A percentile compares a stretch with the other conserved stretches of the same genome.
These are phyloP conservation scores for Venusia cambrica DNA, from an alignment of 2,888 invertebrate species.

Conservation along the genomic window DNA sequence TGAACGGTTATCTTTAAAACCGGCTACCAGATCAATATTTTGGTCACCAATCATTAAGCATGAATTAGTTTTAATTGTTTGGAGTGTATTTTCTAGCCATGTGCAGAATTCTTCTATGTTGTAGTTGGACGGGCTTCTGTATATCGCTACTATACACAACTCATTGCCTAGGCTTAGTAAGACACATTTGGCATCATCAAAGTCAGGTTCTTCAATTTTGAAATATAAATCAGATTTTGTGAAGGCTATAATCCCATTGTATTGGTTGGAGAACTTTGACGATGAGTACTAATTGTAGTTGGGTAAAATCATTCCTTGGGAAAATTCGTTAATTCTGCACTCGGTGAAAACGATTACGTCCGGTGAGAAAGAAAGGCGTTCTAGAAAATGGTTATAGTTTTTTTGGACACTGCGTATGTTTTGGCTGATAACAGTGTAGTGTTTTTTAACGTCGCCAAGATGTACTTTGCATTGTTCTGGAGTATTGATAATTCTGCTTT, in stretches of 20 bases:
- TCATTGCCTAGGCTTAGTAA: background rate
- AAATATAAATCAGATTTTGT: background rate
- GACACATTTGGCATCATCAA: constrained; percentile 4
- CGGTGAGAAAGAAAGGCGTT: background rate
- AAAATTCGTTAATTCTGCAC: constrained; percentile 4
- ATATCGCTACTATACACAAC: background rate
- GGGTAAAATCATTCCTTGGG: background rate
- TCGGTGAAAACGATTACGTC: constrained; percentile 10
- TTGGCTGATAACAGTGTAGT: constrained; percentile 3
- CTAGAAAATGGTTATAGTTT: constrained; percentile 3
- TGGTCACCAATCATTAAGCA: constrained; percentile 6
- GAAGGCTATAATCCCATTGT: constrained; percentile 7
- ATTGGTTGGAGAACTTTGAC: constrained; percentile 6
- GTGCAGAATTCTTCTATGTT: background rate
- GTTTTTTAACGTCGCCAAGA: background rate
- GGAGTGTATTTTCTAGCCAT: constrained; percentile 2
- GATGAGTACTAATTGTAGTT: constrained; percentile 1
- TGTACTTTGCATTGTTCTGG: background rate
- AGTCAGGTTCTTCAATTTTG: constrained; percentile 3
- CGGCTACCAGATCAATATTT: constrained; percentile 1
- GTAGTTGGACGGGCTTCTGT: constrained; percentile 3
- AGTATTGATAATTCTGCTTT: background rate
- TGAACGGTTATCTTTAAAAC: background rate
- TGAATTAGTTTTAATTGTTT: background rate
- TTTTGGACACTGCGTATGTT: constrained; percentile 9